phyloP scores from a whole-genome alignment of 2,113 vertebrate species.

The Brienomyrus longianalis region DNA sequence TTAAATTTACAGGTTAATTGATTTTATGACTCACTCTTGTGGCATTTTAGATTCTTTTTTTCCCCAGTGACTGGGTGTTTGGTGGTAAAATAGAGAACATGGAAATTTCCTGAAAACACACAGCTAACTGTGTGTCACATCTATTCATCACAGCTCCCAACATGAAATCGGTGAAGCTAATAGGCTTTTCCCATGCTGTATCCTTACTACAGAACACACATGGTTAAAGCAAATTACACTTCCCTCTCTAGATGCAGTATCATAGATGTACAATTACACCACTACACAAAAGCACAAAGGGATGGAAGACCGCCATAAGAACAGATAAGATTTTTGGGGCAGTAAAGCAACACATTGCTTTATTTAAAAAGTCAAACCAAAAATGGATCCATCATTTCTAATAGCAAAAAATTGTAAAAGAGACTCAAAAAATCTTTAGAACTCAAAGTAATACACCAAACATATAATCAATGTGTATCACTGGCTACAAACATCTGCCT shows the following conservation, averaged over 20 bases:
- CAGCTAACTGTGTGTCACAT: background rate
- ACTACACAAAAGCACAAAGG: background rate
- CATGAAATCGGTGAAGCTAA: background rate
- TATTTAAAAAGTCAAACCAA: background rate
- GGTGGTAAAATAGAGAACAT: background rate
- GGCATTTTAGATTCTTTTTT: background rate
- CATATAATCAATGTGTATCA: background rate
- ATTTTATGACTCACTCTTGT: background rate
- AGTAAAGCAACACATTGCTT: background rate
- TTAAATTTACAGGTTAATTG: background rate
- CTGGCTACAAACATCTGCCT: no score
- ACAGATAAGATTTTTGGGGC: background rate
- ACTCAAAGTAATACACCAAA: background rate
- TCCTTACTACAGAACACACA: background rate
- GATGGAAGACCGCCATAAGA: background rate
- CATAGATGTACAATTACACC: background rate
- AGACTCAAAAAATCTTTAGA: background rate
- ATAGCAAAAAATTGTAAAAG: background rate
- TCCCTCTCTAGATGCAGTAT: background rate
- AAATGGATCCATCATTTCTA: background rate
- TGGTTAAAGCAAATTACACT: background rate
- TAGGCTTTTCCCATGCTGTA: background rate
- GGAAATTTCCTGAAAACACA: background rate
- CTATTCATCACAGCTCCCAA: background rate
- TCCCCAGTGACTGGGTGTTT: background rate